Evolutionary conservation across 2,113 vertebrate genomes (phyloP).

Genomic region (Charina bottae): DNA sequence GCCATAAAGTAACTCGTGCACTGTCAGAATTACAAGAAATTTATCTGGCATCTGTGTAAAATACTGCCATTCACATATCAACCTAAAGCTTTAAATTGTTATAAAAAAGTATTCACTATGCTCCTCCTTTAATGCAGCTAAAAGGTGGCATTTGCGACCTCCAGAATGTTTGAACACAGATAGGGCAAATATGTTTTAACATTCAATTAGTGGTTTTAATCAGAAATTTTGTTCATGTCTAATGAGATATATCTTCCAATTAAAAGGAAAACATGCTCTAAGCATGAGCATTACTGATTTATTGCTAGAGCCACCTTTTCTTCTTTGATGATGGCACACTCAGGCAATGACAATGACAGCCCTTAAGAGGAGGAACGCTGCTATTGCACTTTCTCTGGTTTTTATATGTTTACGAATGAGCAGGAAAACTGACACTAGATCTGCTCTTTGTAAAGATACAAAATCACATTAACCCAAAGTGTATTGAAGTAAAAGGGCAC

Average conservation of each 20-base stretch:
- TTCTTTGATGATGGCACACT: constrained; percentile 6
- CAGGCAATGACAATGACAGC: constrained; percentile 13
- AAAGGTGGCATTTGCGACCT: background rate
- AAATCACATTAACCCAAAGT: constrained; percentile 46
- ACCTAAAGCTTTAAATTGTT: constrained; percentile 19
- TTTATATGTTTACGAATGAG: background rate
- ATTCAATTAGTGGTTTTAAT: constrained; percentile 52
- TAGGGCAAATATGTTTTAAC: constrained; percentile 47
- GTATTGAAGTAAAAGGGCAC: constrained; percentile 47
- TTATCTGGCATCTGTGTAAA: background rate
- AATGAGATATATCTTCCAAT: constrained; percentile 50
- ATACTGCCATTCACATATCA: background rate
- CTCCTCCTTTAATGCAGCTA: background rate
- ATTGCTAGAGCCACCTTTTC: background rate
- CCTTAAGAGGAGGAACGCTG: constrained; percentile 30
- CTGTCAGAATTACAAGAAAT: constrained; percentile 1
- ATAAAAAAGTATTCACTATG: background rate
- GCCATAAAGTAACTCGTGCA: background rate
- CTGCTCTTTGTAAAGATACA: constrained; percentile 38
- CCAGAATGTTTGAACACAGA: constrained; percentile 44
- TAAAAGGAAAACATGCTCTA: constrained; percentile 43
- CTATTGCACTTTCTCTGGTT: background rate
- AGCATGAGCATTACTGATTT: constrained; percentile 6
- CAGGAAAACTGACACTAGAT: constrained; percentile 29
- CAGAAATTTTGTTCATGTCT: constrained; percentile 47